Evolutionary conservation across 2,888 invertebrate species (phyloP).

Genomic region (Perdita meconis): DNA sequence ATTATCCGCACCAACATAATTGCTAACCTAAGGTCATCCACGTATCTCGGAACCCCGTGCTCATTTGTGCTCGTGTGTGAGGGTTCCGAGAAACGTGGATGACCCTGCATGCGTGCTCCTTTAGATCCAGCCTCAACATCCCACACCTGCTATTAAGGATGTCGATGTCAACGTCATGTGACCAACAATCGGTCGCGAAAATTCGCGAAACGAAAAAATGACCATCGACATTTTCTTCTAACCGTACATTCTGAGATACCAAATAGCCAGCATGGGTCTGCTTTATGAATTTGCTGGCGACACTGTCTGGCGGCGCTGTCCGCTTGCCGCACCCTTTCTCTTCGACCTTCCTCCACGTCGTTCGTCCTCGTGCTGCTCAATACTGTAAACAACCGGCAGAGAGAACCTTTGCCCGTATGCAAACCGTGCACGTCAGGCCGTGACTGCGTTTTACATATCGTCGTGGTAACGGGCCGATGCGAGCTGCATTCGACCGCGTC

Average conservation of each 20-base stretch:
- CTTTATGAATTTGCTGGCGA: constrained; percentile 8
- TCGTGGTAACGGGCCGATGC: constrained; percentile 60
- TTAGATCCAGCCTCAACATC: no score
- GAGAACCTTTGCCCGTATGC: constrained; percentile 60
- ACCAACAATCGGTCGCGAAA: no score
- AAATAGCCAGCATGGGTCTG: neutral
- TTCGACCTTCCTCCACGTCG: constrained; percentile 40
- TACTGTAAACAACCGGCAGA: constrained; percentile 69
- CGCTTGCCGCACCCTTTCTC: constrained; percentile 38
- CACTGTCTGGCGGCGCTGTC: constrained; percentile 26
- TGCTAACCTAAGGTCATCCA: no score
- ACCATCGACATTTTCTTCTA: no score
- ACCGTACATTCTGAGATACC: neutral
- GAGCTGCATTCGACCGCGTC: constrained; percentile 52
- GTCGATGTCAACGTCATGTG: no score
- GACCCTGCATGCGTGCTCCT: no score
- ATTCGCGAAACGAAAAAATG: no score
- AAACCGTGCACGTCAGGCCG: constrained; percentile 57
- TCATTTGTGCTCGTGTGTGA: no score
- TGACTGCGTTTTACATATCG: constrained; percentile 67
- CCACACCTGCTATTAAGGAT: no score
- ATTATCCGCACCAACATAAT: no score
- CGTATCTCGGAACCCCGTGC: no score
- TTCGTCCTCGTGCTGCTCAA: constrained; percentile 59
- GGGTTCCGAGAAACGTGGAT: no score